Conservation (phyloP, 2,113 vertebrate species). For the Cavia aperea region DNA sequence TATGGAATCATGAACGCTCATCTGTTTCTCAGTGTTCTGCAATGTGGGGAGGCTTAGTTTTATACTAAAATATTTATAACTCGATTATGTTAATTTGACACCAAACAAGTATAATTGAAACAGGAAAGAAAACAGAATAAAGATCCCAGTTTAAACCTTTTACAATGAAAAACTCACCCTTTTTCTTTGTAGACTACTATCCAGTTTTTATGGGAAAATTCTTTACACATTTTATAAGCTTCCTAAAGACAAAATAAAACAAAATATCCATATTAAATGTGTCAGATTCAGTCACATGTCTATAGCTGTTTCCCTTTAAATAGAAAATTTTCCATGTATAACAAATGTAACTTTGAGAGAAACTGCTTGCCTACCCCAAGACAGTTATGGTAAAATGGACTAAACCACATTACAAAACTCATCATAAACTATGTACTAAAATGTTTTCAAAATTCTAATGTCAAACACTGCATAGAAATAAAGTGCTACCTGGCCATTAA, state of each 20-base stretch:
- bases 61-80: constrained; percentile 15
- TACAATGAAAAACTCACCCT: constrained; percentile 78
- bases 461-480: constrained; percentile 34
- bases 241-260: constrained; percentile 69
- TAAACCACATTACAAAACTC: constrained; percentile 42
- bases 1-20: neutral
- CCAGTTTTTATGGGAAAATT: constrained; percentile 98
- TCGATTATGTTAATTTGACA: neutral
- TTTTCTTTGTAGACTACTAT: constrained; percentile 92
- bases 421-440: neutral
- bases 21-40: neutral
- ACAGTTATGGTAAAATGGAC: neutral
- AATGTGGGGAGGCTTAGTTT: neutral
- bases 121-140: constrained; percentile 22
- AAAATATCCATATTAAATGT: constrained; percentile 49
- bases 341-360: neutral
- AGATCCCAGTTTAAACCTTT: neutral
- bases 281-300: neutral
- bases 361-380: neutral
- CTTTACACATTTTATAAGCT: constrained; percentile 88
- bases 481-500: neutral
- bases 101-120: constrained; percentile 32
- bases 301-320: neutral
- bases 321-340: neutral
- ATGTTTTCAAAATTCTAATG: neutral